These are phyloP conservation scores for Thalpophila matura DNA, from an alignment of 2,888 invertebrate species.

Conservation along the genomic window DNA sequence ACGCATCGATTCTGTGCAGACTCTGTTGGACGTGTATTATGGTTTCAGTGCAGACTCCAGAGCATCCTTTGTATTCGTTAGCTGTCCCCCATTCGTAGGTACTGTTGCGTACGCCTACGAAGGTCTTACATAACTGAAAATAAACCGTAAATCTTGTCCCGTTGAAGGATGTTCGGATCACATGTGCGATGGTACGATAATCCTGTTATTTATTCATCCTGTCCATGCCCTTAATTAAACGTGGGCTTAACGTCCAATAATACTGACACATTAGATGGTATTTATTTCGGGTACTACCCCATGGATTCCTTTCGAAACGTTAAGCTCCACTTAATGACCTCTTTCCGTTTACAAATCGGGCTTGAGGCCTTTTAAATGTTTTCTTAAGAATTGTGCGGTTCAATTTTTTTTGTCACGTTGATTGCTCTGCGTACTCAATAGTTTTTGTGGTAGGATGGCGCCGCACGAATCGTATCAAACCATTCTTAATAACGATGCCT, in stretches of 20 bases:
- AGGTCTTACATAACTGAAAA: slow-evolving; percentile 60
- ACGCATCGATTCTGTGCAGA: slow-evolving; percentile 52
- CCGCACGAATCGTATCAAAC: slow-evolving; percentile 35
- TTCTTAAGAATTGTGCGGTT: slow-evolving; percentile 50
- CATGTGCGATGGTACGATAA: slow-evolving; percentile 83
- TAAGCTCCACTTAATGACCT: slow-evolving; percentile 78
- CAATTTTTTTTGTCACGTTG: slow-evolving; percentile 34
- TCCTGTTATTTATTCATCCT: slow-evolving; percentile 85
- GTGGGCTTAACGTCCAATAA: slow-evolving; percentile 72
- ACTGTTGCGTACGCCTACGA: slow-evolving; percentile 33
- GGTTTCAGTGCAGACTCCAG: slow-evolving; percentile 30
- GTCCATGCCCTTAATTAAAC: slow-evolving; percentile 79
- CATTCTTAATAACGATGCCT: slow-evolving; percentile 25
- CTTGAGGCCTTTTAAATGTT: slow-evolving; percentile 50
- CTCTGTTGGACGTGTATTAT: slow-evolving; percentile 18
- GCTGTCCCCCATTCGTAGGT: slow-evolving; percentile 8
- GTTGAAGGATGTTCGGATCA: slow-evolving; percentile 71
- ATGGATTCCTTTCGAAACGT: slow-evolving; percentile 69
- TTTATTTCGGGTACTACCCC: slow-evolving; percentile 76
- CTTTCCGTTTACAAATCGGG: slow-evolving; percentile 70
- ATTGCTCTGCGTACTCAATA: slow-evolving; percentile 33
- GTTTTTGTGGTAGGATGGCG: slow-evolving; percentile 29
- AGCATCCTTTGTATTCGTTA: slow-evolving; percentile 31
- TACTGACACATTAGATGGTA: slow-evolving; percentile 76
- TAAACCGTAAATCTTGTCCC: slow-evolving; percentile 65